Percentiles rank a stretch among this genome's conserved stretches.
These are phyloP conservation scores for Phlogophora meticulosa DNA, from an alignment of 2,888 invertebrate species.

Conservation along the genomic window DNA sequence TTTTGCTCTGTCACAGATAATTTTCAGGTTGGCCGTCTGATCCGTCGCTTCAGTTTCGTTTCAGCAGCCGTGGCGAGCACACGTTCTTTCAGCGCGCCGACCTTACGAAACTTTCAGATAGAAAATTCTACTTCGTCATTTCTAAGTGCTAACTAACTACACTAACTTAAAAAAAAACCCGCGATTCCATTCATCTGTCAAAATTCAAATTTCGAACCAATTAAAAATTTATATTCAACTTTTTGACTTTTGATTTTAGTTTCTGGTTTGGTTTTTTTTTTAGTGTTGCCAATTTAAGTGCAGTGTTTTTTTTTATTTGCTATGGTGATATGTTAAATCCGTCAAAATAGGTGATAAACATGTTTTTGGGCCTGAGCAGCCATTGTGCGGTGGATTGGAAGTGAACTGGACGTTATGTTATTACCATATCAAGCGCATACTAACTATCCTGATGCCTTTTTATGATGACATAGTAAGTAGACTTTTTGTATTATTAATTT, in stretches of 20 bases:
- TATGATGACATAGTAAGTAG: conserved; percentile 88
- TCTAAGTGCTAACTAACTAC: not conserved
- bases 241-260: conserved; percentile 10
- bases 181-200: not conserved
- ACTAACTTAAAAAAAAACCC: not conserved
- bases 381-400: conserved; percentile 76
- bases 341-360: conserved; percentile 82
- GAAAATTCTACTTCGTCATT: conserved; percentile 7
- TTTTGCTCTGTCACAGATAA: conserved; percentile 54
- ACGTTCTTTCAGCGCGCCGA: conserved; percentile 62
- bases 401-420: conserved; percentile 87
- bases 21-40: conserved; percentile 65
- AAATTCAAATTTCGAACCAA: conserved; percentile 6
- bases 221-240: not conserved
- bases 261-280: conserved; percentile 14
- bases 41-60: conserved; percentile 73
- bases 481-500: conserved; percentile 8
- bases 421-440: conserved; percentile 79
- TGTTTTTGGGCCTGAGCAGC: conserved; percentile 69
- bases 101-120: conserved; percentile 68
- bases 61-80: conserved; percentile 68
- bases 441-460: conserved; percentile 86
- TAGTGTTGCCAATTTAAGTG: conserved; percentile 40
- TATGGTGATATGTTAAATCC: conserved; percentile 68
- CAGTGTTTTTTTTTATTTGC: conserved; percentile 67